Percentiles rank a stretch among this genome's conserved stretches.
phyloP scores from a whole-genome alignment of 2,797 vertebrate species.

The Myotis pilosus region DNA sequence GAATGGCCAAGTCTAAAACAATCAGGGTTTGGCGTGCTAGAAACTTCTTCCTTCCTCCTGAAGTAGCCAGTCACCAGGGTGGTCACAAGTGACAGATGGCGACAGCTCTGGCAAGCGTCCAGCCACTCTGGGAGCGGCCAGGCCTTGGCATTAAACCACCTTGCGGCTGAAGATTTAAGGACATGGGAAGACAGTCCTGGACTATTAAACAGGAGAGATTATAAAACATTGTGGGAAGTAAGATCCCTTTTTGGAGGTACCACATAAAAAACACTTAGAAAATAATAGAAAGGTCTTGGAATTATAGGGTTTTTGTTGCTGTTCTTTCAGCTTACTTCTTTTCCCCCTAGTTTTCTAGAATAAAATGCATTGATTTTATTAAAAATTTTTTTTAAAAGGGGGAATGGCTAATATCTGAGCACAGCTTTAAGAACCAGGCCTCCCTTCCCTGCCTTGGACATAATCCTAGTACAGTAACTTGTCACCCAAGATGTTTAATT shows the following conservation, averaged over 20 bases:
- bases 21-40: not conserved
- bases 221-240: not conserved
- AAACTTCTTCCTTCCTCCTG: not conserved
- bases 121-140: not conserved
- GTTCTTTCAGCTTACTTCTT: not conserved
- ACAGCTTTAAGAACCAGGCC: not conserved
- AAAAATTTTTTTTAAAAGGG: not conserved
- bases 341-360: not conserved
- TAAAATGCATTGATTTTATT: conserved; percentile 7
- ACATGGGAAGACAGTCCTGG: not conserved
- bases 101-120: not conserved
- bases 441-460: not conserved
- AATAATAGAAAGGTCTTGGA: not conserved
- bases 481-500: not conserved
- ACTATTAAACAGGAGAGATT: not conserved
- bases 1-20: not conserved
- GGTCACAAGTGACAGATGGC: not conserved
- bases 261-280: not conserved
- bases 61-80: not conserved
- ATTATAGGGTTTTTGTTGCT: not conserved
- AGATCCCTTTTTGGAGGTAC: not conserved
- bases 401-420: not conserved
- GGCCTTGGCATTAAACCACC: not conserved
- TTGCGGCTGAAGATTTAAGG: not conserved
- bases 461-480: not conserved